Evolutionary conservation across 2,113 vertebrate genomes (phyloP).

Genomic region (Sceloporus tristichus): DNA sequence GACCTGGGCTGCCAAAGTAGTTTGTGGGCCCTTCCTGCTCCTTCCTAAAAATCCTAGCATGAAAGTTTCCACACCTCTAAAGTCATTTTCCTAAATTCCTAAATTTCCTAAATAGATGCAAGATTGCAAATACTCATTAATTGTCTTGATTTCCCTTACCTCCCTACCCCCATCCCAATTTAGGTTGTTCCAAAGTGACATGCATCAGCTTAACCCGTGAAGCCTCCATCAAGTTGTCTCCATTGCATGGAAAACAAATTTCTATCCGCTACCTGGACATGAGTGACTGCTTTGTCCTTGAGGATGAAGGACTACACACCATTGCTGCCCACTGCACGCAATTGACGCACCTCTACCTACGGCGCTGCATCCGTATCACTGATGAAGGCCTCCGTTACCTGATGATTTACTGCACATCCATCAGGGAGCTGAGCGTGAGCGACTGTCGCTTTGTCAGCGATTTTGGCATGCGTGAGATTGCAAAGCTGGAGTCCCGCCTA

Average conservation of each 20-base stretch:
- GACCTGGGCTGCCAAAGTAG: neutral
- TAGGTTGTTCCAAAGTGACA: conserved; percentile 97
- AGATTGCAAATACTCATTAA: neutral
- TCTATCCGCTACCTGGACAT: conserved; percentile 96
- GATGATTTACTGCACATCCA: conserved; percentile 90
- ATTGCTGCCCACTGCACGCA: conserved; percentile 97
- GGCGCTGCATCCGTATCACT: conserved; percentile 92
- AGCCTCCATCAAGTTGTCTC: conserved; percentile 90
- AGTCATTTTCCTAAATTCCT: neutral
- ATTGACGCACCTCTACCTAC: conserved; percentile 96
- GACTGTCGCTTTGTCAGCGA: conserved; percentile 96
- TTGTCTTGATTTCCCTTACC: conserved; percentile 18
- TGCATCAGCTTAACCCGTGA: conserved; percentile 96
- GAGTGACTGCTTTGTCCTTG: conserved; percentile 96
- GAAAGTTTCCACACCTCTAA: neutral
- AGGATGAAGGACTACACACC: conserved; percentile 94
- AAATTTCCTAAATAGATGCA: too few relatives aligned
- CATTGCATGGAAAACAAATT: conserved; percentile 93
- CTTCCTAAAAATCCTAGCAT: neutral
- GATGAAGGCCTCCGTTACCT: conserved; percentile 95
- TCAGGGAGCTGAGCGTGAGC: conserved; percentile 94
- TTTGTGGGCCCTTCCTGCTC: neutral
- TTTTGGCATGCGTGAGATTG: conserved; percentile 94
- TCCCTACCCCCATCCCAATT: neutral
- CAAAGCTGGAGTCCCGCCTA: conserved; percentile 93